A percentile compares a stretch with the other conserved stretches of the same genome.
phyloP scores from a whole-genome alignment of 2,888 invertebrate species.

The Rhaphigaster nebulosa region DNA sequence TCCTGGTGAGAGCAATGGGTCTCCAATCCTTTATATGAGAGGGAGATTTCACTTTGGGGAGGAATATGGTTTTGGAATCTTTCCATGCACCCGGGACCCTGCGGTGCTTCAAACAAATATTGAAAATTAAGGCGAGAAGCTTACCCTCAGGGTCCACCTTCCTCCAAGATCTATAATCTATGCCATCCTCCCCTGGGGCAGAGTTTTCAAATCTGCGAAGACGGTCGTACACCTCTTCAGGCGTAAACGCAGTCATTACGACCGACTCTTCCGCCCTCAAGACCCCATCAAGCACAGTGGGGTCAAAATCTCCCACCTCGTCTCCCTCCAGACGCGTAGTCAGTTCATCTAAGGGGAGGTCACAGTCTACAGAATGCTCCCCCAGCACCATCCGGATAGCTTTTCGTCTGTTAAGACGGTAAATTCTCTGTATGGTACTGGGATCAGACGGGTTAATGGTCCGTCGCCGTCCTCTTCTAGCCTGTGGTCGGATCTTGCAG shows the following conservation, averaged over 20 bases:
- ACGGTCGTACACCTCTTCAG: conserved; percentile 46
- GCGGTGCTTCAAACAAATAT: too few species aligned
- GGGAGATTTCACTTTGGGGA: too few species aligned
- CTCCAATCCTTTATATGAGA: too few species aligned
- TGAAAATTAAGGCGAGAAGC: too few species aligned
- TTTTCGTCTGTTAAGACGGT: background rate
- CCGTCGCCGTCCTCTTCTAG: background rate
- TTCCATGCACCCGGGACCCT: too few species aligned
- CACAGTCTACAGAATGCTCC: background rate
- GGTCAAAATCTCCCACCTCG: background rate
- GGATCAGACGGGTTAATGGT: background rate
- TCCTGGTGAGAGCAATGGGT: conserved; percentile 66
- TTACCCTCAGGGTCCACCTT: conserved; percentile 43
- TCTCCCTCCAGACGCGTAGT: background rate
- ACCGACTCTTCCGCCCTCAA: background rate
- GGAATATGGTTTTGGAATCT: too few species aligned
- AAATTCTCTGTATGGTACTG: background rate
- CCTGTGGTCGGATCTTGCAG: too few species aligned
- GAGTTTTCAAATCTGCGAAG: conserved; percentile 39
- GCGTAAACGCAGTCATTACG: conserved; percentile 30
- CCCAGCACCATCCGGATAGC: background rate
- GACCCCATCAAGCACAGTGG: background rate
- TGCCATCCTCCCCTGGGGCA: conserved; percentile 30
- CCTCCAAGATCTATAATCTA: conserved; percentile 55
- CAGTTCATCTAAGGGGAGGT: too few species aligned